phyloP scores from a whole-genome alignment of 2,888 invertebrate species.

The Chrysotoxum bicinctum region DNA sequence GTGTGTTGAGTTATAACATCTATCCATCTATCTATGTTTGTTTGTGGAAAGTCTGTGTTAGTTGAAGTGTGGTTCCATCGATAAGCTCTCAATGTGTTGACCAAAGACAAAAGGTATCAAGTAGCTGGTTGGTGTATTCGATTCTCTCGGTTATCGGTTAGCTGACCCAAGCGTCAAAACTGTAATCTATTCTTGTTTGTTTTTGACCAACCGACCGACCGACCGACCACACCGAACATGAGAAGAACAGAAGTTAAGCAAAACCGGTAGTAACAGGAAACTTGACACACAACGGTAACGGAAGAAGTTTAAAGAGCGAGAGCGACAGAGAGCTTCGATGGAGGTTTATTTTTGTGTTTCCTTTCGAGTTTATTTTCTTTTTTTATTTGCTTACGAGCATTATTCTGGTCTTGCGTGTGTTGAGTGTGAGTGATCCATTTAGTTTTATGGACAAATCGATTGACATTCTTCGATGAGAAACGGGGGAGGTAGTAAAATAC shows the following conservation, averaged over 20 bases:
- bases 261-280: conserved; percentile 32
- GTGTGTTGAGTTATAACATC: background rate
- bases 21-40: background rate
- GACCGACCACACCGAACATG: background rate
- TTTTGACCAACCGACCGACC: background rate
- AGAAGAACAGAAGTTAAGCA: background rate
- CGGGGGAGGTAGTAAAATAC: conserved; percentile 8
- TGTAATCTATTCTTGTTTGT: conserved; percentile 36
- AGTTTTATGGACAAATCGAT: conserved; percentile 59
- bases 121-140: conserved; percentile 20
- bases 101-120: conserved; percentile 58
- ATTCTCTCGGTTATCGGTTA: conserved; percentile 6
- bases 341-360: conserved; percentile 18
- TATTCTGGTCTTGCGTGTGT: background rate
- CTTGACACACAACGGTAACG: conserved; percentile 40
- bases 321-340: background rate
- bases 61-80: conserved; percentile 68
- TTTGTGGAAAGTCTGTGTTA: conserved; percentile 50
- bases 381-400: background rate
- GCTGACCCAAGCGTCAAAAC: conserved; percentile 33
- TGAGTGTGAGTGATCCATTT: conserved; percentile 12
- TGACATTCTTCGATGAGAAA: conserved; percentile 18
- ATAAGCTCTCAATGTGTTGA: conserved; percentile 38
- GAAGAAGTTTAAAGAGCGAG: conserved; percentile 20
- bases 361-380: background rate